Evolutionary conservation across 2,797 vertebrate species (phyloP).

Genomic region (Sebastes paucispinis): DNA sequence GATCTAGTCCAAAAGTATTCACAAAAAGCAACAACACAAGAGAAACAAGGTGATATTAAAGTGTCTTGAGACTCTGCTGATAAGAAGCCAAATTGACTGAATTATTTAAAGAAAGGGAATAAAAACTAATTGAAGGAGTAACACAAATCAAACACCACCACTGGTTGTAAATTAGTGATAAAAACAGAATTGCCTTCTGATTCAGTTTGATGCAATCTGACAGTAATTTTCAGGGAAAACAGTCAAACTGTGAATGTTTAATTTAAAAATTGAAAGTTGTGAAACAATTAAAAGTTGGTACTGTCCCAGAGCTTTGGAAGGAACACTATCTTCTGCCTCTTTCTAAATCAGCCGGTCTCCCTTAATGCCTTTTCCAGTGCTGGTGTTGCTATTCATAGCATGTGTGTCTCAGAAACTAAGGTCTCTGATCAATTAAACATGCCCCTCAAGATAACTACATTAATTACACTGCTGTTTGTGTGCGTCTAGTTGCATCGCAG

Average conservation of each 20-base stretch:
- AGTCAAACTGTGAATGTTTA: slow-evolving; percentile 10
- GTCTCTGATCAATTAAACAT: slow-evolving; percentile 73
- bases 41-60: neutral
- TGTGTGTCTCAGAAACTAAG: slow-evolving; percentile 39
- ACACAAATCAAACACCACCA: neutral
- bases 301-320: slow-evolving; percentile 16
- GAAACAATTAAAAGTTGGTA: slow-evolving; percentile 49
- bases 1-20: neutral
- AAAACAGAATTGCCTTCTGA: neutral
- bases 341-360: slow-evolving; percentile 13
- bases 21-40: neutral
- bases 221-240: slow-evolving; percentile 3
- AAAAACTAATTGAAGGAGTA: neutral
- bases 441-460: slow-evolving; percentile 69
- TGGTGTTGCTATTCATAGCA: slow-evolving; percentile 59
- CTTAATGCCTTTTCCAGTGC: neutral
- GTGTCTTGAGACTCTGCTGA: neutral
- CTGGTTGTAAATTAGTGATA: neutral
- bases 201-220: slow-evolving; percentile 33
- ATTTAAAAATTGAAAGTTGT: slow-evolving; percentile 34
- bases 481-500: slow-evolving; percentile 31
- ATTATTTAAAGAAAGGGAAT: neutral
- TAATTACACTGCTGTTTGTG: slow-evolving; percentile 67
- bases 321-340: slow-evolving; percentile 23
- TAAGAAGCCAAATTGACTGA: neutral